Base-by-base conservation (phyloP, 2,113 vertebrate species). In the Fregata magnificens region DNA sequence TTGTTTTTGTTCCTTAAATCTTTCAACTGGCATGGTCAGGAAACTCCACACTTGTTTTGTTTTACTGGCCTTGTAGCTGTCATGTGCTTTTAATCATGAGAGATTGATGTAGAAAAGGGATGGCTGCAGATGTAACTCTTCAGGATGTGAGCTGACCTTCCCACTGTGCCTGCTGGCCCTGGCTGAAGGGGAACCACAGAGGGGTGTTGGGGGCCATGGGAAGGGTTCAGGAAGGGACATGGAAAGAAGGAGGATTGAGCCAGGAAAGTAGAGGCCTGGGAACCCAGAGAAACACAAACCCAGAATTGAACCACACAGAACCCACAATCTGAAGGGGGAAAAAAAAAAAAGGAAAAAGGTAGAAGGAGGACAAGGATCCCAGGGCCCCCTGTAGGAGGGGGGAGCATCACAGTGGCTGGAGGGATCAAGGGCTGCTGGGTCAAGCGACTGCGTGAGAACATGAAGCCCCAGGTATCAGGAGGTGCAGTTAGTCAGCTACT, bases 71-170 rank as follows among this genome's bases (percentile, higher is more conserved):
- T 88, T 80, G 66, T 62, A 87, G 55, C 58, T 87, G 73, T 94
- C 81, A 82, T 96, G 89, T 95, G 91, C 63, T 95, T 95, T 93
- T 85, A 93, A 70, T 96, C 90, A 77, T 55, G 66, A 91, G 81
- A 80, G 78, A 61, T 3, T 85, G 74, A 73, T 89, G 66, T 32
- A 82, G 78, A 66, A 85, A 77, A 91, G 53, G 49, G 77, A 88
- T 76, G 42, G 66, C 28, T 69, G 47, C 67, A 84, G 88, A 84
- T 79, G 38, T 72, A 66, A 38, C 13, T 61, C 72, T 67, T 72
- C 78, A 76, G 70, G 89, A 87, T 56, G 66, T 86, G 86, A 61
- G 44, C 49, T 82, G 82, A 86, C 90, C 79, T 93, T 65, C 44
- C 86, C 49, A 1, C 73, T 70, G 49, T 52, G 66, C 17, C 38